Evolutionary conservation across 1,140 invertebrate genomes (phyloP).

Genomic region (Musca domestica): DNA sequence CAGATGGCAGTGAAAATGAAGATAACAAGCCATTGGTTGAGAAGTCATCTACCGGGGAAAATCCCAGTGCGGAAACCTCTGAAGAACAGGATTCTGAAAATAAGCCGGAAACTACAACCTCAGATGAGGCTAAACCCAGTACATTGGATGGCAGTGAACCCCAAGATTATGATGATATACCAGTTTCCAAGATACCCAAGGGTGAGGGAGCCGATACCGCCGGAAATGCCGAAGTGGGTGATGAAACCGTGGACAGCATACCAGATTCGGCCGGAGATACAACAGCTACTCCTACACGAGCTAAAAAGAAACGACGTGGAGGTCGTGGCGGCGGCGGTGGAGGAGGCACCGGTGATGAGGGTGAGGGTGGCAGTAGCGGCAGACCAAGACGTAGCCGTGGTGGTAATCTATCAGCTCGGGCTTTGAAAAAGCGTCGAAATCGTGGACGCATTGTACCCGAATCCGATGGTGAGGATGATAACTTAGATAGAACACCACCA

Average conservation of each 20-base stretch:
- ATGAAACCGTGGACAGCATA: conserved; percentile 54
- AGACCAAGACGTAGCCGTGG: conserved; percentile 30
- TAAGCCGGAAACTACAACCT: conserved; percentile 45
- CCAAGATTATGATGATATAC: conserved; percentile 66
- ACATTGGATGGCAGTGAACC: conserved; percentile 60
- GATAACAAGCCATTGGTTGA: conserved; percentile 45
- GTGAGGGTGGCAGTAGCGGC: conserved; percentile 35
- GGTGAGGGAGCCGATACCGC: conserved; percentile 60
- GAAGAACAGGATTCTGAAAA: conserved; percentile 42
- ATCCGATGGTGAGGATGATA: conserved; percentile 81
- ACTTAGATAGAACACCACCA: conserved; percentile 75
- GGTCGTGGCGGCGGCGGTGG: conserved; percentile 47
- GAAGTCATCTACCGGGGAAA: conserved; percentile 44
- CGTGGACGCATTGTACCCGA: conserved; percentile 65
- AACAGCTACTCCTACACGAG: conserved; percentile 45
- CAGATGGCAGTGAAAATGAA: conserved; percentile 49
- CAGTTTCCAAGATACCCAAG: conserved; percentile 63
- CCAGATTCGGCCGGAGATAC: conserved; percentile 48
- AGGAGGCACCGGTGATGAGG: conserved; percentile 40
- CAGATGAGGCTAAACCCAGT: conserved; percentile 41
- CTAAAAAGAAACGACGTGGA: conserved; percentile 52
- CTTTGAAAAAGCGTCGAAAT: conserved; percentile 48
- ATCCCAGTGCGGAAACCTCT: conserved; percentile 34
- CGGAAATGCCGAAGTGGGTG: conserved; percentile 60
- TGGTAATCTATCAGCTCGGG: conserved; percentile 40